A percentile compares a stretch with the other conserved stretches of the same genome.
Conservation (phyloP, 2,888 invertebrate genomes). For the Platyscelio sp. region DNA sequence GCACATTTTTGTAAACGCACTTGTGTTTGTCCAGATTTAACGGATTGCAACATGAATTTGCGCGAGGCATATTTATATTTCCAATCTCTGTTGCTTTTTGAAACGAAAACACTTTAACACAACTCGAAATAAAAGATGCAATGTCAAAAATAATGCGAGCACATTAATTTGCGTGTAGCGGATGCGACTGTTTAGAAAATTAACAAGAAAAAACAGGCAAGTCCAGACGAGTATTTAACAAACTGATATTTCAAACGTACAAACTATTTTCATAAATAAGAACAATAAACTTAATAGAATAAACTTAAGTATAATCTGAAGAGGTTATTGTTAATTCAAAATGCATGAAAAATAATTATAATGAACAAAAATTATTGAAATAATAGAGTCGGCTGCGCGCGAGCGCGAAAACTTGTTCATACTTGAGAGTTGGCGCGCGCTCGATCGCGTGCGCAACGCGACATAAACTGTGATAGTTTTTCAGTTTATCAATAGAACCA, state of each 20-base stretch:
- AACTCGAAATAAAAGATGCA: background rate
- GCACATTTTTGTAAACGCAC: slow-evolving; percentile 14
- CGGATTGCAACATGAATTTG: slow-evolving; percentile 3
- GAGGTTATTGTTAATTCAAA: background rate
- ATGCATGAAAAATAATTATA: slow-evolving; percentile 1
- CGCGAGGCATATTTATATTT: background rate
- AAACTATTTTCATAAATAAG: slow-evolving; percentile 6
- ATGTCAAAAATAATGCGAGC: too few species aligned
- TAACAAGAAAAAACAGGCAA: slow-evolving; percentile 1
- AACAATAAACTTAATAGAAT: background rate
- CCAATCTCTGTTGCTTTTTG: too few species aligned
- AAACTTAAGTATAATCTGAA: background rate
- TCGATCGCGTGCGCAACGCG: too few species aligned
- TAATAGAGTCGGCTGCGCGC: background rate
- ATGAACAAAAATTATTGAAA: background rate
- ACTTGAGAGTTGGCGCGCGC: too few species aligned
- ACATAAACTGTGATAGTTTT: too few species aligned
- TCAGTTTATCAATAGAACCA: too few species aligned
- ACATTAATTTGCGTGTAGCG: too few species aligned
- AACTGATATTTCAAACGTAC: background rate
- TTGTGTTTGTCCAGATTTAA: slow-evolving; percentile 11
- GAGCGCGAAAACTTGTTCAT: too few species aligned
- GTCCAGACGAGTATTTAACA: background rate
- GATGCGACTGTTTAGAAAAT: background rate
- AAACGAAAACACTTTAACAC: too few species aligned